Evolutionary conservation across 1,140 invertebrate genomes (phyloP).

Genomic region (Ceratina japonica): DNA sequence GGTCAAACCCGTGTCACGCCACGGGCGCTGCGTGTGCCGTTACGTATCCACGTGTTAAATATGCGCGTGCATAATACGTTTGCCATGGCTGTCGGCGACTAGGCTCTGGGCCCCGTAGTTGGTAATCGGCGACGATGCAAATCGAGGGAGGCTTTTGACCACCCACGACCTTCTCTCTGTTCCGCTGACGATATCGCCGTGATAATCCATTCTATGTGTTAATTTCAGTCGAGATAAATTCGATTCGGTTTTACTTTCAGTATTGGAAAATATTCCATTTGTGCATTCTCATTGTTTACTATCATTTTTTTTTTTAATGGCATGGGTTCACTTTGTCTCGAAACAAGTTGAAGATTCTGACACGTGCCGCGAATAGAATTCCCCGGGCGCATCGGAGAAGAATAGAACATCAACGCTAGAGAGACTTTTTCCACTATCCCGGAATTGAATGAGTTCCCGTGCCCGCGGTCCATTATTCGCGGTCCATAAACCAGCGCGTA

Average conservation of each 20-base stretch:
- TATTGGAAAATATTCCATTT: too few relatives aligned
- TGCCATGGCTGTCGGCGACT: conserved; percentile 2
- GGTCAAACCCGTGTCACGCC: conserved; percentile 20
- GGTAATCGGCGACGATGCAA: conserved; percentile 36
- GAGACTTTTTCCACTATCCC: background rate
- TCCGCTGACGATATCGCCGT: too few relatives aligned
- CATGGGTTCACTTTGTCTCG: too few relatives aligned
- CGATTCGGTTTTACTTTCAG: too few relatives aligned
- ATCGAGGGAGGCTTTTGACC: conserved; percentile 28
- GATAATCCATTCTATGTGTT: too few relatives aligned
- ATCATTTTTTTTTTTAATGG: too few relatives aligned
- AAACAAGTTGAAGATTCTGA: too few relatives aligned
- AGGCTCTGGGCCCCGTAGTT: conserved; percentile 23
- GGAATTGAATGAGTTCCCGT: conserved; percentile 1
- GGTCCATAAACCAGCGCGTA: conserved; percentile 38
- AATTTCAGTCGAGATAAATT: too few relatives aligned
- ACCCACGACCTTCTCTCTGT: conserved; percentile 11
- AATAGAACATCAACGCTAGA: background rate
- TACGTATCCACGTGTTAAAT: conserved; percentile 23
- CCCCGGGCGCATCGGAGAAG: too few relatives aligned
- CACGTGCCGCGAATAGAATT: too few relatives aligned
- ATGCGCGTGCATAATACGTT: conserved; percentile 22
- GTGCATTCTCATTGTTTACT: too few relatives aligned
- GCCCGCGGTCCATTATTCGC: conserved; percentile 9
- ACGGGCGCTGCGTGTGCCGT: conserved; percentile 9